Percentiles rank a stretch among this genome's conserved stretches.
Evolutionary conservation across 2,888 invertebrate species (phyloP).

Genomic region (Electrophaes corylata): DNA sequence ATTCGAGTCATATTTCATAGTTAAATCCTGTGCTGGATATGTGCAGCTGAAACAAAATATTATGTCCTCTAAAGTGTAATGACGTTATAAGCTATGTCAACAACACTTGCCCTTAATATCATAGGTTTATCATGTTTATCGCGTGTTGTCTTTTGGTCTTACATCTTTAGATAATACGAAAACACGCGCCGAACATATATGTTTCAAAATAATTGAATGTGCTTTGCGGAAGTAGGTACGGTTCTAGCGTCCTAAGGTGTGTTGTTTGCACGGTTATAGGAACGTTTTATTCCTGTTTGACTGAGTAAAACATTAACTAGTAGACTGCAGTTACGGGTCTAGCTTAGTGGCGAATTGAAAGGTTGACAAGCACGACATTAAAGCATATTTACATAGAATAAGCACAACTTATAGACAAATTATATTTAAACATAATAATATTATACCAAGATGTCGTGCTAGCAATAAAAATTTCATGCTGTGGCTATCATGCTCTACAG

Average conservation of each 20-base stretch:
- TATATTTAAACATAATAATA: conserved; percentile 28
- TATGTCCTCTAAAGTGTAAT: conserved; percentile 40
- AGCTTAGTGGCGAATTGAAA: conserved; percentile 45
- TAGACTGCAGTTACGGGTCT: conserved; percentile 57
- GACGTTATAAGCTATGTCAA: conserved; percentile 47
- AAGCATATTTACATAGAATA: conserved; percentile 24
- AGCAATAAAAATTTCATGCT: conserved; percentile 30
- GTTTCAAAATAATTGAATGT: conserved; percentile 36
- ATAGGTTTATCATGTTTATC: conserved; percentile 40
- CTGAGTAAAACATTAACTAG: conserved; percentile 36
- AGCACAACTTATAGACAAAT: conserved; percentile 31
- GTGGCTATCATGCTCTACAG: conserved; percentile 37
- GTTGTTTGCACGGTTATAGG: conserved; percentile 33
- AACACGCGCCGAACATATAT: conserved; percentile 40
- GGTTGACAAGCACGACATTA: conserved; percentile 37
- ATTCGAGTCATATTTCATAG: conserved; percentile 33
- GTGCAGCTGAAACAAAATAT: conserved; percentile 29
- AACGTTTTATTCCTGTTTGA: conserved; percentile 37
- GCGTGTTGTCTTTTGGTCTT: conserved; percentile 42
- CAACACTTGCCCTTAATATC: conserved; percentile 43
- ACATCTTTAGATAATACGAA: conserved; percentile 26
- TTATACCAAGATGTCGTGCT: conserved; percentile 32
- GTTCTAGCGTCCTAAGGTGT: conserved; percentile 21
- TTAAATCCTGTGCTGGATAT: conserved; percentile 37
- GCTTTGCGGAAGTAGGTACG: conserved; percentile 29